These are phyloP conservation scores for Cyanocitta stelleri DNA, from an alignment of 2,113 vertebrate species.

Conservation along the genomic window DNA sequence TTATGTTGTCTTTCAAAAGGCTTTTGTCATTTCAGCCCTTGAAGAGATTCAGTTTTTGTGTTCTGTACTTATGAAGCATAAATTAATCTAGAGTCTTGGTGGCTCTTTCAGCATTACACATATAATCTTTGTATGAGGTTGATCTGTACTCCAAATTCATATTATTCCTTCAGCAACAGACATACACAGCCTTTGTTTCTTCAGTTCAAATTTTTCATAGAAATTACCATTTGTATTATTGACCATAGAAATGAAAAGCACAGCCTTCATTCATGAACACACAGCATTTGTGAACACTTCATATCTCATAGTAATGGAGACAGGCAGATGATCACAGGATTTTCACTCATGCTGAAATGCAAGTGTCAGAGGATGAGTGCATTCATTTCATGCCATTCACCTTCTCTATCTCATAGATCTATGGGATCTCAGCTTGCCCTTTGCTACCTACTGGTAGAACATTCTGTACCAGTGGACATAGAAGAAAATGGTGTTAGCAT, in stretches of 20 bases:
- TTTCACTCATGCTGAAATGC: background rate
- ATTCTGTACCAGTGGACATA: background rate
- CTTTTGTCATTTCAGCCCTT: background rate
- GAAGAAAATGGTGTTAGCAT: background rate
- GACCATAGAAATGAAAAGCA: background rate
- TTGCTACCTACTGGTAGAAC: background rate
- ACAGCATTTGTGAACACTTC: background rate
- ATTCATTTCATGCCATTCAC: background rate
- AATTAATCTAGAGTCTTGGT: background rate
- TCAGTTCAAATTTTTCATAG: background rate
- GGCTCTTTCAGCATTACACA: background rate
- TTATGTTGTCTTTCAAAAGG: background rate
- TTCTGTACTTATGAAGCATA: background rate
- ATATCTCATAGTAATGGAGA: background rate
- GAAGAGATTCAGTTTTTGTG: background rate
- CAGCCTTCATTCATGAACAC: background rate
- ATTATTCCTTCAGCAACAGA: background rate
- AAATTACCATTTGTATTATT: background rate
- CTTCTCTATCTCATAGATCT: background rate
- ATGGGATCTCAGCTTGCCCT: background rate
- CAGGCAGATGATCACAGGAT: background rate
- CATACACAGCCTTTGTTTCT: background rate
- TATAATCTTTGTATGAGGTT: background rate
- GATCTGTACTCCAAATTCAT: background rate
- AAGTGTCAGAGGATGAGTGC: background rate